phyloP scores from a whole-genome alignment of 1,140 invertebrate species.

The Heliconius congener region DNA sequence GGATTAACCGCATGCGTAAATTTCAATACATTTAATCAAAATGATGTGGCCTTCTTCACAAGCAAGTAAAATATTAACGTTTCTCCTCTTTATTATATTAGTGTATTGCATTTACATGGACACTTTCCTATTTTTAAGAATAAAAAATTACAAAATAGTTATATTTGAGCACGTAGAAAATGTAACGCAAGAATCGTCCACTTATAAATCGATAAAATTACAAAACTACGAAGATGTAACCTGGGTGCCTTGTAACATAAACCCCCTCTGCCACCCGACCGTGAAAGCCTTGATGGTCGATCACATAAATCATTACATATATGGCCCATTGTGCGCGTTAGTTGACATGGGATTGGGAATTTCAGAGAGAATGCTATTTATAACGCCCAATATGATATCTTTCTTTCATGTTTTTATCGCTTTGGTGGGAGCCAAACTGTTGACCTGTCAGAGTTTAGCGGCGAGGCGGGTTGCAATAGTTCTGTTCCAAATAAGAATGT shows the following conservation, averaged over 20 bases:
- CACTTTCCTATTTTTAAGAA: constrained; percentile 65
- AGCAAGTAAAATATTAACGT: constrained; percentile 69
- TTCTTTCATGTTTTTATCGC: constrained; percentile 88
- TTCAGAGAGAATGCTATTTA: constrained; percentile 83
- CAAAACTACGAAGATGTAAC: constrained; percentile 81
- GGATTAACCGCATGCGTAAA: constrained; percentile 36
- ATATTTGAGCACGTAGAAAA: constrained; percentile 51
- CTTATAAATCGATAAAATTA: constrained; percentile 37
- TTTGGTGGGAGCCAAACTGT: constrained; percentile 84
- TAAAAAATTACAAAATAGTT: constrained; percentile 66
- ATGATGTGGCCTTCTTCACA: constrained; percentile 79
- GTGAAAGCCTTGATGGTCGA: constrained; percentile 89
- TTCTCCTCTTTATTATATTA: constrained; percentile 57
- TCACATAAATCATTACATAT: constrained; percentile 89
- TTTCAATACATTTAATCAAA: constrained; percentile 44
- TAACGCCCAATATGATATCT: constrained; percentile 90
- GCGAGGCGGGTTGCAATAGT: constrained; percentile 86
- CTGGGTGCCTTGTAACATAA: constrained; percentile 85
- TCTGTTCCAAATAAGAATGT: constrained; percentile 88
- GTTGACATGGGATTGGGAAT: constrained; percentile 84
- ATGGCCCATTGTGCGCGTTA: constrained; percentile 86
- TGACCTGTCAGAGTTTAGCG: constrained; percentile 85
- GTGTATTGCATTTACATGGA: constrained; percentile 72
- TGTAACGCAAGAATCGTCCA: constrained; percentile 52
- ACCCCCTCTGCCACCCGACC: constrained; percentile 88